A percentile compares a stretch with the other conserved stretches of the same genome.
Evolutionary conservation across 1,140 invertebrate genomes (phyloP).

Genomic region (Drosophila orena): DNA sequence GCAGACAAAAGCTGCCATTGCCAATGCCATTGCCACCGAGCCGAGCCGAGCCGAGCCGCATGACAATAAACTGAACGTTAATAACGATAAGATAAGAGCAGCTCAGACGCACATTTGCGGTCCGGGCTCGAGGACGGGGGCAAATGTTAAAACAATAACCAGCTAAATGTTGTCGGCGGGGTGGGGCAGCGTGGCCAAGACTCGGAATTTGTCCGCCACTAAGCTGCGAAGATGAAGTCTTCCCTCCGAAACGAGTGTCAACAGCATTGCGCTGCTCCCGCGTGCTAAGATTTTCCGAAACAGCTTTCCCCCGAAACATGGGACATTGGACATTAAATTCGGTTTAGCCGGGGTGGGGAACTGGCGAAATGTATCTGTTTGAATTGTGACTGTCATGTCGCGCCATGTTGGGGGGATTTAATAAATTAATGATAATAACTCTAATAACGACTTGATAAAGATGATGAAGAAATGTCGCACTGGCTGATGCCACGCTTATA

Average conservation of each 20-base stretch:
- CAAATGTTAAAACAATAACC: conserved; percentile 83
- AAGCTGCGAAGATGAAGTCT: conserved; percentile 59
- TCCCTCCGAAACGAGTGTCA: conserved; percentile 48
- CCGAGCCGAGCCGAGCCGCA: conserved; percentile 42
- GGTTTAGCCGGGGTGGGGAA: conserved; percentile 15
- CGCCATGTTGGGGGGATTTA: conserved; percentile 49
- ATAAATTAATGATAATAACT: conserved; percentile 78
- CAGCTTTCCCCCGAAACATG: conserved; percentile 25
- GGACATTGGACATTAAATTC: conserved; percentile 51
- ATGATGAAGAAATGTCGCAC: conserved; percentile 23
- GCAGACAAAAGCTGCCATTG: conserved; percentile 25
- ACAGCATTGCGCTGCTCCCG: conserved; percentile 35
- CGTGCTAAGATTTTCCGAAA: conserved; percentile 15
- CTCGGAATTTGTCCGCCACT: conserved; percentile 62
- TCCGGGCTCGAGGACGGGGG: conserved; percentile 16
- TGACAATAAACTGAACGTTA: conserved; percentile 81
- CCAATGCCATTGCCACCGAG: conserved; percentile 18
- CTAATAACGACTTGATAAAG: conserved; percentile 41
- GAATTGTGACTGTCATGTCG: conserved; percentile 57
- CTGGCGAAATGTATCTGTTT: conserved; percentile 29
- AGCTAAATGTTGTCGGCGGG: conserved; percentile 68
- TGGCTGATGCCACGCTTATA: not conserved
- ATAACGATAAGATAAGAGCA: conserved; percentile 81
- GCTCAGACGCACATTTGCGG: conserved; percentile 50
- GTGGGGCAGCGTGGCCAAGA: conserved; percentile 48